These are phyloP conservation scores for Arrhamphus sclerolepis DNA, from an alignment of 2,797 vertebrate genomes.

Conservation along the genomic window DNA sequence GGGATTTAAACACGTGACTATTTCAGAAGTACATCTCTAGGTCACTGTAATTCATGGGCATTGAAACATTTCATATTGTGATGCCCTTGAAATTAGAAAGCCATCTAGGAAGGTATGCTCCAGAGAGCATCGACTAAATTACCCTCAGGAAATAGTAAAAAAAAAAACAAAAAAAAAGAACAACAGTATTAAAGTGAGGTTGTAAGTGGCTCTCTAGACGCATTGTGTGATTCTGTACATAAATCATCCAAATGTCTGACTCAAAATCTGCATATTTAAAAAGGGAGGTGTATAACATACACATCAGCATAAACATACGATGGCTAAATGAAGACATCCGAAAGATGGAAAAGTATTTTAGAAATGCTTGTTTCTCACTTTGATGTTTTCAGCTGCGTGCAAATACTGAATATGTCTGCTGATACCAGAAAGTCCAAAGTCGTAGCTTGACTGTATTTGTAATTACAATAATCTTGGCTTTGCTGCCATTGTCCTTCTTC, in stretches of 20 bases:
- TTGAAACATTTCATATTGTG: slow-evolving; percentile 25
- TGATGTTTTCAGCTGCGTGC: slow-evolving; percentile 24
- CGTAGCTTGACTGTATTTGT: slow-evolving; percentile 30
- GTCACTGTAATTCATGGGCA: slow-evolving; percentile 11
- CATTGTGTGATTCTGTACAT: slow-evolving; percentile 68
- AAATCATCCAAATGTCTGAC: slow-evolving; percentile 81
- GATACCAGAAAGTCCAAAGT: slow-evolving; percentile 38
- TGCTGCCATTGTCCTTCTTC: neutral
- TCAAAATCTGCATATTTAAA: slow-evolving; percentile 81
- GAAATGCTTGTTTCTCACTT: slow-evolving; percentile 32
- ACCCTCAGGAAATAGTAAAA: slow-evolving; percentile 60
- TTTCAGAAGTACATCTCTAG: slow-evolving; percentile 6
- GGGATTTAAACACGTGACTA: neutral
- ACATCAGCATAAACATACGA: slow-evolving; percentile 54
- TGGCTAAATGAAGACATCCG: slow-evolving; percentile 6
- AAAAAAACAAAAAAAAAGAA: slow-evolving; percentile 53
- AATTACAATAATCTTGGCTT: slow-evolving; percentile 1
- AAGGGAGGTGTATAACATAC: slow-evolving; percentile 49
- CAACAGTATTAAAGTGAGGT: slow-evolving; percentile 77
- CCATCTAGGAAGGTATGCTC: slow-evolving; percentile 62
- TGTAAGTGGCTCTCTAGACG: slow-evolving; percentile 73
- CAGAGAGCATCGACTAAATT: slow-evolving; percentile 74
- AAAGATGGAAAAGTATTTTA: slow-evolving; percentile 6
- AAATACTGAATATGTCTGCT: slow-evolving; percentile 26
- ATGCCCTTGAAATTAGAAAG: slow-evolving; percentile 78